Evolutionary conservation across 2,888 invertebrate genomes (phyloP).

Genomic region (Epistrophella euchroma): DNA sequence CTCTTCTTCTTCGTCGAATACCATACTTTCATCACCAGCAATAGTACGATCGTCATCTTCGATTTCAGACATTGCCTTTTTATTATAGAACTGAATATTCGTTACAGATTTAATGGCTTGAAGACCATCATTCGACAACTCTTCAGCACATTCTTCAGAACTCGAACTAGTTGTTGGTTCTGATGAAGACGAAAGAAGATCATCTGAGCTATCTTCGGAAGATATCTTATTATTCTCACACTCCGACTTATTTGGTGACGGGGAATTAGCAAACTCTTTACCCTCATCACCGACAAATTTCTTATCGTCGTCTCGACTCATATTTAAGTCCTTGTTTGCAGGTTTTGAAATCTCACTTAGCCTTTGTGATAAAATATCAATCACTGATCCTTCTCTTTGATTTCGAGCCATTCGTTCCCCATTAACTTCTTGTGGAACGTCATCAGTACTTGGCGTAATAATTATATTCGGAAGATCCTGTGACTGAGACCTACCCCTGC

Average conservation of each 20-base stretch:
- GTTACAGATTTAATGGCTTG: conserved; percentile 85
- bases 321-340: conserved; percentile 78
- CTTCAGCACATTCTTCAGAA: conserved; percentile 77
- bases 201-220: conserved; percentile 55
- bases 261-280: conserved; percentile 79
- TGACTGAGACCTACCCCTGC: conserved; percentile 78
- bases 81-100: conserved; percentile 84
- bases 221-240: conserved; percentile 77
- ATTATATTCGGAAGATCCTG: conserved; percentile 82
- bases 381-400: conserved; percentile 78
- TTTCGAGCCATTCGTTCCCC: conserved; percentile 56
- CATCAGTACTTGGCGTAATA: conserved; percentile 82
- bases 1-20: conserved; percentile 79
- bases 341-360: conserved; percentile 79
- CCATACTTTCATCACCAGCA: conserved; percentile 80
- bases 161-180: conserved; percentile 69
- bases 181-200: conserved; percentile 56
- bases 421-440: conserved; percentile 73
- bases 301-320: conserved; percentile 79
- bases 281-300: conserved; percentile 79
- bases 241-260: conserved; percentile 77
- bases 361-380: conserved; percentile 80
- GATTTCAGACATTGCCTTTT: conserved; percentile 60
- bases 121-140: conserved; percentile 79
- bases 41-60: conserved; percentile 82